Percentiles rank a stretch among this genome's conserved stretches.
phyloP scores from a whole-genome alignment of 1,140 invertebrate genomes.

The Temnothorax nylanderi region DNA sequence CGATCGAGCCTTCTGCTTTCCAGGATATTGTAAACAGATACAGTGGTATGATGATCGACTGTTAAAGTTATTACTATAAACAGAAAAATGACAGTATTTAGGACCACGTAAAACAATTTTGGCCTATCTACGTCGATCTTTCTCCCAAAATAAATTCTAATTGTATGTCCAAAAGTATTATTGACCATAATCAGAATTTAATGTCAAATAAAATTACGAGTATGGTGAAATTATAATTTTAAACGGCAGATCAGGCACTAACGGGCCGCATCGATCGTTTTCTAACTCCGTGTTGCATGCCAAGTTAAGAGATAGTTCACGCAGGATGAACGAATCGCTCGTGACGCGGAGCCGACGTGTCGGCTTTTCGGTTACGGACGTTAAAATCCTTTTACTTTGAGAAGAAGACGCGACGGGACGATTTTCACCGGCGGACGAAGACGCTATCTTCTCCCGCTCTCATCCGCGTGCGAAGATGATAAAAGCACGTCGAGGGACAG shows the following conservation, averaged over 20 bases:
- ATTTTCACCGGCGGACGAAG: not conserved
- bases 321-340: slow-evolving; percentile 4
- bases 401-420: not conserved
- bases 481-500: slow-evolving; percentile 77
- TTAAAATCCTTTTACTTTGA: not conserved
- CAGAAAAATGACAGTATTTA: not conserved
- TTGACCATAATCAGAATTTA: not conserved
- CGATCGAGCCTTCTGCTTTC: not conserved
- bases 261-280: not conserved
- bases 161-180: not conserved
- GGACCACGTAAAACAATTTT: not conserved
- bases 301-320: not conserved
- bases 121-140: not conserved
- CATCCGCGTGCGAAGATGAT: slow-evolving; percentile 74
- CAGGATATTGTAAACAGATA: not conserved
- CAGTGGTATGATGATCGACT: no score
- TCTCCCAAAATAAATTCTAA: not conserved
- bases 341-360: not conserved
- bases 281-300: not conserved
- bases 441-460: slow-evolving; percentile 32
- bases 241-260: not conserved
- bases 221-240: not conserved
- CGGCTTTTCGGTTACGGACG: not conserved
- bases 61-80: not conserved
- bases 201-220: not conserved